Conservation (phyloP, 1,140 invertebrate species). For the Druon quercuslanigerum region DNA sequence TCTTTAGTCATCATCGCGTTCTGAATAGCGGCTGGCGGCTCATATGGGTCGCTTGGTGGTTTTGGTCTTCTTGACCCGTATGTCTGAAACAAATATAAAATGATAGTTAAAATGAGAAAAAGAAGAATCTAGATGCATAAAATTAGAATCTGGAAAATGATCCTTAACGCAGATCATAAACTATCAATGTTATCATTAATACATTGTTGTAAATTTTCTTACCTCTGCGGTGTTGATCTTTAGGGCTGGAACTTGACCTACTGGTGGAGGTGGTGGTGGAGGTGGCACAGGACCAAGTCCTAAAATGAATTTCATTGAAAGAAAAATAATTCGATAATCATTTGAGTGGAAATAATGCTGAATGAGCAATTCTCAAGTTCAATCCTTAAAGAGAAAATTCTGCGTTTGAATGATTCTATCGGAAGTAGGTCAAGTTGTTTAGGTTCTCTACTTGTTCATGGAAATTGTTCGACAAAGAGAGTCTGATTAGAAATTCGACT, state of each 20-base stretch:
- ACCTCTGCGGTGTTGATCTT: conserved; percentile 76
- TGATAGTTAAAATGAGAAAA: background rate
- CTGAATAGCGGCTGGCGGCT: conserved; percentile 91
- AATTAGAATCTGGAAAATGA: no score
- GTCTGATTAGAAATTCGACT: no score
- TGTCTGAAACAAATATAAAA: conserved; percentile 35
- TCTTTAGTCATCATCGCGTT: conserved; percentile 96
- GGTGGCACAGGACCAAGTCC: conserved; percentile 68
- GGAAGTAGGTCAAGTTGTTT: background rate
- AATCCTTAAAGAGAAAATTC: background rate
- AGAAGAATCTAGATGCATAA: no score
- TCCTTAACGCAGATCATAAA: no score
- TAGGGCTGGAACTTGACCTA: conserved; percentile 75
- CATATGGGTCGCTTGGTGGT: conserved; percentile 66
- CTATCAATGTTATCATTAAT: no score
- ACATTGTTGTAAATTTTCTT: conserved; percentile 38
- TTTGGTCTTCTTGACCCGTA: conserved; percentile 40
- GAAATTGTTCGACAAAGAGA: no score
- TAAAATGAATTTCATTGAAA: conserved; percentile 52
- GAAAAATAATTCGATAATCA: conserved; percentile 37
- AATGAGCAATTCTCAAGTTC: no score
- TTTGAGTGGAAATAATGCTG: background rate
- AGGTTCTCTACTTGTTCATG: no score
- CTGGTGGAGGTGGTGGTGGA: conserved; percentile 75
- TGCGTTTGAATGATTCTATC: background rate